Percentiles rank a stretch among this genome's conserved stretches.
Conservation (phyloP, 1,140 invertebrate genomes). For the Tetramorium simillimum region DNA sequence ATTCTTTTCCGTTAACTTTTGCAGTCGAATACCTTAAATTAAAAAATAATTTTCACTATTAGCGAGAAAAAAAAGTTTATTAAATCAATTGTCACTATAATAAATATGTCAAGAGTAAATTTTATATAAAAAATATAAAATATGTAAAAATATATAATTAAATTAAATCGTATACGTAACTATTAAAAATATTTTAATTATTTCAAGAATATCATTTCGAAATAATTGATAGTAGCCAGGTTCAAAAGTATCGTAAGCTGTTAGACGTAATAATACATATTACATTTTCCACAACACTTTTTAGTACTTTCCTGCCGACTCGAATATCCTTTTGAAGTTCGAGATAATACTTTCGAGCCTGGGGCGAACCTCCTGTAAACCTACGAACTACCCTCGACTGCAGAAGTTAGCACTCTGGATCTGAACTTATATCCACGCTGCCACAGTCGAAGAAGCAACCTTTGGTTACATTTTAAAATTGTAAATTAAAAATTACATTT, state of each 20-base stretch:
- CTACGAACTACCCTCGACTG: constrained; percentile 33
- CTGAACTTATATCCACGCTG: constrained; percentile 23
- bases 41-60: neutral
- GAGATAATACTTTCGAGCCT: constrained; percentile 41
- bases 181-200: neutral
- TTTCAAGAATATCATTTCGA: neutral
- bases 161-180: neutral
- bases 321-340: constrained; percentile 46
- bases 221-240: neutral
- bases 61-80: neutral
- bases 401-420: constrained; percentile 29
- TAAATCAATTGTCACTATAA: neutral
- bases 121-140: neutral
- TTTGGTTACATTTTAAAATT: constrained; percentile 17
- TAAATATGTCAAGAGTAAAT: neutral
- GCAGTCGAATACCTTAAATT: neutral
- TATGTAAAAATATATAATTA: neutral
- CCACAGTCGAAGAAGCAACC: neutral
- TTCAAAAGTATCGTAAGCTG: neutral
- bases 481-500: constrained; percentile 38
- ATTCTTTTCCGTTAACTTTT: neutral
- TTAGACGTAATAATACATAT: constrained; percentile 53
- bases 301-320: constrained; percentile 20
- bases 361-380: constrained; percentile 13
- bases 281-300: constrained; percentile 37